These are phyloP conservation scores for Tenthredo scrophulariae DNA, from an alignment of 2,888 invertebrate species.

Conservation along the genomic window DNA sequence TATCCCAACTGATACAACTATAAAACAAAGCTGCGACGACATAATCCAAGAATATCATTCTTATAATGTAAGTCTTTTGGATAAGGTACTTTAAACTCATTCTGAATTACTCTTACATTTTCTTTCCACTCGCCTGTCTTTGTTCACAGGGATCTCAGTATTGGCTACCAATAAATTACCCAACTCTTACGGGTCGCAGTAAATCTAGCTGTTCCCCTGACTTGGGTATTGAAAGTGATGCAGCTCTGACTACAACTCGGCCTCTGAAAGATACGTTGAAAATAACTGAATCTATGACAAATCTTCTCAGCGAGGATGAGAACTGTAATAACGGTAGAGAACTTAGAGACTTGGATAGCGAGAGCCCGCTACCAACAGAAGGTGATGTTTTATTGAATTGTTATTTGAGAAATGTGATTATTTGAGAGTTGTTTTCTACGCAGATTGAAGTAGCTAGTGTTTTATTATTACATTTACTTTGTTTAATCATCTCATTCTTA, in stretches of 20 bases:
- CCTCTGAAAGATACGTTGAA: conserved; percentile 74
- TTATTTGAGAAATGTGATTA: not conserved
- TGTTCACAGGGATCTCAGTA: conserved; percentile 69
- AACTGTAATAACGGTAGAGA: conserved; percentile 65
- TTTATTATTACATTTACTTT: conserved; percentile 41
- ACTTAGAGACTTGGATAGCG: conserved; percentile 68
- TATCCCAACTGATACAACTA: conserved; percentile 68
- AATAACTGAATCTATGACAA: conserved; percentile 76
- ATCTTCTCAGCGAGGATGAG: conserved; percentile 75
- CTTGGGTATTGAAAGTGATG: conserved; percentile 93
- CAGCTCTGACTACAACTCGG: conserved; percentile 69
- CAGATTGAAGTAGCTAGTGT: not conserved
- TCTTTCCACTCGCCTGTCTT: not conserved
- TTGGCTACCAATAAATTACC: conserved; percentile 72
- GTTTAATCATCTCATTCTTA: conserved; percentile 40
- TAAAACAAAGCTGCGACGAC: conserved; percentile 72
- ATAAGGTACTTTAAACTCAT: not conserved
- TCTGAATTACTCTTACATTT: not conserved
- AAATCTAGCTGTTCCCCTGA: conserved; percentile 85
- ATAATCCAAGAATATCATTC: conserved; percentile 72
- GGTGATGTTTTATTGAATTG: conserved; percentile 62
- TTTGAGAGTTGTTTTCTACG: not conserved
- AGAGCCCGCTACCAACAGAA: conserved; percentile 74
- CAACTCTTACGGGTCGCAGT: conserved; percentile 70
- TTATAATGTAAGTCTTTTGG: conserved; percentile 68